Base-by-base conservation (phyloP, 2,888 invertebrate species). In the Scaptomyza flava region DNA sequence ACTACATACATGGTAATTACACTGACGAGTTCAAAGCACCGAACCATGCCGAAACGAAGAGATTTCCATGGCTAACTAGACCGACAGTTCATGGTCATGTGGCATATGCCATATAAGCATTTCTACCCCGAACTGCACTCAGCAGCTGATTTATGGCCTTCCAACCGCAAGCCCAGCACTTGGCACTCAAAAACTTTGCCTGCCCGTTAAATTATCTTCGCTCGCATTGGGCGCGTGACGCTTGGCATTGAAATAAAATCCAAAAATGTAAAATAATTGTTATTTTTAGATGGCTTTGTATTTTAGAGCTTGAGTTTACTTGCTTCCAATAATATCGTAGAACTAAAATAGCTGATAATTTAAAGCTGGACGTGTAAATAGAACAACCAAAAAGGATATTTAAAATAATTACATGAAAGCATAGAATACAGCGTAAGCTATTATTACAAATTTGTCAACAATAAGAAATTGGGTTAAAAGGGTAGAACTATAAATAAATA, bases 231-330 rank as follows among this genome's bases (percentile, higher is more conserved):
- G 45, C 62, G 59, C 66, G 79, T 68, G 81, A 61, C 64, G 41
- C 67, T 78, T 85, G 85, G 76, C 81, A 82, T 81, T 81, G 81
- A 79, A 73, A 57, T 33, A 51, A 58, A 53, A 77, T 77, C 74
- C 72, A 52, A 79, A 58, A 61, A 62, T 66, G 64, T 64, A 63
- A 45, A 57, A 51, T 4, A 77, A 51, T 48, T 27, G 1, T 34
- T 81, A 81, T 84, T 74, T 74, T 81, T 79, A 72, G 79, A 59
- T 3, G 46, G 51, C 51, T 41, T 41, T 17, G 17, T 38, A 36
- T 61, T 61, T 45, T 67, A 51, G 23, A 36, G 34, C 30, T 27
- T 14, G 33, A 38, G 47, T 30, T 38, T 11, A 1, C 34, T 11
- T 30, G 42, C 48, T 64, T 12, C 23, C 48, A 47, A 33, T 36